phyloP scores from a whole-genome alignment of 2,888 invertebrate species.

The Psococerastis gibbosa region DNA sequence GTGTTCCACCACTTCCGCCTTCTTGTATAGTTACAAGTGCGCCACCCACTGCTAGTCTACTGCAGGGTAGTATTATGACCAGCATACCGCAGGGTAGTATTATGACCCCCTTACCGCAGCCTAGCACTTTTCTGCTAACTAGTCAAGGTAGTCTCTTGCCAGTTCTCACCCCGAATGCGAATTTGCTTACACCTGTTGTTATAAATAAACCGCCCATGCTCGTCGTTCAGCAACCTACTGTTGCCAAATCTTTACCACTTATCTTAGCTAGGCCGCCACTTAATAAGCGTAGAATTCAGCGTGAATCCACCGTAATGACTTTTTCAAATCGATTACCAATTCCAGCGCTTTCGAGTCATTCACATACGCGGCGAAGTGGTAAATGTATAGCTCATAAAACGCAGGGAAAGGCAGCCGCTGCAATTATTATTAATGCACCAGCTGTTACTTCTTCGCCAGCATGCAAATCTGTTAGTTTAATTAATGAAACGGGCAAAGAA shows the following conservation, averaged over 20 bases:
- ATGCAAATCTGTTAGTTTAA: no score
- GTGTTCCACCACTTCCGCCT: no score
- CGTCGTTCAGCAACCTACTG: constrained; percentile 17
- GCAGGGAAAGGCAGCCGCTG: no score
- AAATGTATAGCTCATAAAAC: constrained; percentile 12
- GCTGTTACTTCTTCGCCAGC: constrained; percentile 54
- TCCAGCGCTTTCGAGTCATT: constrained; percentile 18
- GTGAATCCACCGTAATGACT: constrained; percentile 19
- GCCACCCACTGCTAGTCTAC: neutral
- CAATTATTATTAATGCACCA: constrained; percentile 22
- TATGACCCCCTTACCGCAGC: no score
- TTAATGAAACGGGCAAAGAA: no score
- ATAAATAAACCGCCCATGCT: constrained; percentile 17
- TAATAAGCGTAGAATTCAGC: constrained; percentile 16
- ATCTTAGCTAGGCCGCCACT: neutral
- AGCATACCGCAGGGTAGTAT: no score
- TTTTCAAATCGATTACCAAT: constrained; percentile 21
- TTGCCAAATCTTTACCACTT: neutral
- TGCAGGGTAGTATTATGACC: no score
- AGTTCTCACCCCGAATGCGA: constrained; percentile 7
- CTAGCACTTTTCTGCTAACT: constrained; percentile 11
- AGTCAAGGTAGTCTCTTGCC: constrained; percentile 10
- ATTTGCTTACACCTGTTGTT: neutral
- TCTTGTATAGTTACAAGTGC: no score
- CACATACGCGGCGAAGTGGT: constrained; percentile 10